Percentiles rank a stretch among this genome's conserved stretches.
Conservation (phyloP, 2,888 invertebrate genomes). For the Neoascia interrupta region DNA sequence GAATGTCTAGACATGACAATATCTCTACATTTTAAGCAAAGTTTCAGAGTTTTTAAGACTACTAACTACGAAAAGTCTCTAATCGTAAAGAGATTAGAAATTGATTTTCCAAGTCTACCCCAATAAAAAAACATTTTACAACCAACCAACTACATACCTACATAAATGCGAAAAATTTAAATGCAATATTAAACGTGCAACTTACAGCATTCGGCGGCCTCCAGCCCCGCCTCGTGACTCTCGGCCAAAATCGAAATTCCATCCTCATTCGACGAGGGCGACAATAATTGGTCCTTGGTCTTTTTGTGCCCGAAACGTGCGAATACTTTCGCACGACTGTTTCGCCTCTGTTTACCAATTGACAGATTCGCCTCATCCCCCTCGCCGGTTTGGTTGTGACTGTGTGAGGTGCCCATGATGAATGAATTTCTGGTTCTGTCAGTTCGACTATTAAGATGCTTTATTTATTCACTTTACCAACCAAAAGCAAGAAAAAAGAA, state of each 20-base stretch:
- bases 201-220: too few relatives aligned
- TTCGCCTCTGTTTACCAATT: conserved; percentile 71
- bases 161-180: not conserved
- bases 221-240: conserved; percentile 30
- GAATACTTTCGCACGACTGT: conserved; percentile 76
- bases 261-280: conserved; percentile 62
- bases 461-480: too few relatives aligned
- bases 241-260: conserved; percentile 43
- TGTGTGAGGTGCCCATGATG: conserved; percentile 51
- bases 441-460: too few relatives aligned
- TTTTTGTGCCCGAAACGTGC: conserved; percentile 76
- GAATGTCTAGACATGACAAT: too few relatives aligned
- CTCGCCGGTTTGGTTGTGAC: conserved; percentile 16
- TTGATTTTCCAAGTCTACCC: too few relatives aligned
- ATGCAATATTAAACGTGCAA: not conserved
- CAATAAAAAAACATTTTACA: too few relatives aligned
- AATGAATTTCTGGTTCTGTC: not conserved
- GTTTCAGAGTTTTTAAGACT: too few relatives aligned
- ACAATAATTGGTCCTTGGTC: conserved; percentile 71
- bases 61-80: too few relatives aligned
- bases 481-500: not conserved
- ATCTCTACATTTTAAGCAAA: too few relatives aligned
- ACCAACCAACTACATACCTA: too few relatives aligned
- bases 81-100: too few relatives aligned
- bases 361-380: conserved; percentile 39